Base-by-base conservation (phyloP, 2,888 invertebrate genomes). In the Agriopis aurantiaria region DNA sequence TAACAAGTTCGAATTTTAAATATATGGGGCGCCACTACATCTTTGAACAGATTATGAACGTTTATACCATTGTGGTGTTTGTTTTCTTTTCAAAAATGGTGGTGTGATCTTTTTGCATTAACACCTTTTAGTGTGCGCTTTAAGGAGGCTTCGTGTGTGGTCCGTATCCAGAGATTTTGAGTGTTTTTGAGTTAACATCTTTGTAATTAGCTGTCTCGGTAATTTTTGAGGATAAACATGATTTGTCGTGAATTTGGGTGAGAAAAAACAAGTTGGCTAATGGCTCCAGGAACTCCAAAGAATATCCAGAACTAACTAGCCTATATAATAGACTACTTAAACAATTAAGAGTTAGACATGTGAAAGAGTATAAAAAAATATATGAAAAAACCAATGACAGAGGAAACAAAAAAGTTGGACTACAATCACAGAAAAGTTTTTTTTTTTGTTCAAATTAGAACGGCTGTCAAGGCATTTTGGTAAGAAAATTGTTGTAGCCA, bases 61-160 rank as follows among this genome's bases (percentile, higher is more conserved):
- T 87, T 90, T 88, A 88, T 85, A 86, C 85, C 85, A 83, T 84
- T 83, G 77, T 80, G 82, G 76, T 91, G 88, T 92, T 93, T 91
- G 85, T 82, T 80, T 88, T 91, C 84, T 67, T 67, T 66, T 69
- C 65, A 85, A 89, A 91, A 91, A 91, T 91, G 89, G 90, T 90
- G 84, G 81, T 88, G 88, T 90, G 86, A 83, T 88, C 87, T 87
- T 91, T 93, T 90, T 87, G 88, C 86, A 85, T 93, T 93, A 93
- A 86, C 93, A 91, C 93, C 92, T 93, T 93, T 93, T 91, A 93
- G 90, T 92, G 90, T 85, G 85, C 85, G 85, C 81, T 90, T 88
- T 88, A 88, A 84, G 83, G 81, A 82, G 77, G 68, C 90, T 78
- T 78, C 88, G 91, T 93, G 93, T 93, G 93, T 91, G 93, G 93